Base-by-base conservation (phyloP, 2,888 invertebrate species). In the Acronicta leporina region DNA sequence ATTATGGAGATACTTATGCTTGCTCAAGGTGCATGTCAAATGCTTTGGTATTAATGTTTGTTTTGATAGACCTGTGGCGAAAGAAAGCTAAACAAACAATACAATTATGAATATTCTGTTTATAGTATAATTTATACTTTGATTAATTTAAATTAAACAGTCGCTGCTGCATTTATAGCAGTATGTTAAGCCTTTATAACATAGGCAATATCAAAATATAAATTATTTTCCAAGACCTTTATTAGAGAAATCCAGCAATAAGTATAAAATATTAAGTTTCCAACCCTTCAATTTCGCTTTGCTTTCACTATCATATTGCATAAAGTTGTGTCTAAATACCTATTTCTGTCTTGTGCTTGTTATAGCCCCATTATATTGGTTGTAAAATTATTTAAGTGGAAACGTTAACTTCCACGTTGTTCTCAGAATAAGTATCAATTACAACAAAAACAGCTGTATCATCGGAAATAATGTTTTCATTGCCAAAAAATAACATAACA, bases 221-320 rank as follows among this genome's bases (percentile, higher is more conserved):
- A 82, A 80, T 87, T 86, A 86, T 87, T 84, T 85, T 79, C 80
- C 73, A 68, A 86, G 85, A 85, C 85, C 83, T 86, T 85, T 84
- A 81, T 73, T 77, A 79, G 88, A 87, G 90, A 89, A 90, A 90
- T 83, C 83, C 78, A 81, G 83, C 83, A 84, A 85, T 89, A 85
- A 83, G 83, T 85, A 85, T 88, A 83, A 89, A 87, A 84, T 86
- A 85, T 83, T 82, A 84, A 85, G 80, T 60, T 83, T 80, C 83
- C 81, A 20, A 82, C 86, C 88, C 88, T 87, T 87, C 87, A 90
- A 84, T 90, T 90, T 87, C 73, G 83, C 83, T 61, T 60, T 63
- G 85, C 91, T 92, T 91, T 91, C 92, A 88, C 91, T 85, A 79
- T 84, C 73, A 87, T 84, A 86, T 87, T 87, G 86, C 87, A 84